phyloP scores from a whole-genome alignment of 2,888 invertebrate genomes.

The Muschampia plurimacula region DNA sequence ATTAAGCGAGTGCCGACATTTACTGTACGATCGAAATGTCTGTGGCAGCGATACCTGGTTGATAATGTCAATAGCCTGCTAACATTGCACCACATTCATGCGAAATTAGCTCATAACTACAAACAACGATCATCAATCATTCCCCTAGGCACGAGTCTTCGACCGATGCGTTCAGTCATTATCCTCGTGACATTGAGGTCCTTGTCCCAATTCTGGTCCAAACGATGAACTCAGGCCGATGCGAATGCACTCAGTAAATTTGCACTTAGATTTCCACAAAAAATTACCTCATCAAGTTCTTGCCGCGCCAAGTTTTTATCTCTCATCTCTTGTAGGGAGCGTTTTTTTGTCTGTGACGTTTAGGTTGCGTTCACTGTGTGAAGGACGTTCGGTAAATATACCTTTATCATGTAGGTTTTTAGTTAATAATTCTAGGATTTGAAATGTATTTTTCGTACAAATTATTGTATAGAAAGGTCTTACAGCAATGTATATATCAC shows the following conservation, averaged over 20 bases:
- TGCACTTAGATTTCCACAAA: conserved; percentile 38
- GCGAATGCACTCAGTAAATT: conserved; percentile 39
- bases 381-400: neutral
- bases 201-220: conserved; percentile 39
- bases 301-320: conserved; percentile 25
- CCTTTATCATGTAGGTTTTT: neutral
- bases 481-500: too few relatives aligned
- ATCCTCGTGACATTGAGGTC: conserved; percentile 36
- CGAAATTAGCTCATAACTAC: neutral
- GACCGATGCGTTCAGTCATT: conserved; percentile 17
- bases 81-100: conserved; percentile 1
- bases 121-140: conserved; percentile 20
- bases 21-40: neutral
- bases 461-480: too few relatives aligned
- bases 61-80: neutral
- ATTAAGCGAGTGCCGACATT: neutral
- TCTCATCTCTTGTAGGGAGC: conserved; percentile 20
- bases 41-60: neutral
- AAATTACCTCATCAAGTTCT: conserved; percentile 38
- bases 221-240: conserved; percentile 32
- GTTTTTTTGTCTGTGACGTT: conserved; percentile 34
- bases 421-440: neutral
- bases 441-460: too few relatives aligned
- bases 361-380: conserved; percentile 14
- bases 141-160: conserved; percentile 8